These are phyloP conservation scores for Octopus sinensis DNA, from an alignment of 1,140 invertebrate genomes.

Conservation along the genomic window DNA sequence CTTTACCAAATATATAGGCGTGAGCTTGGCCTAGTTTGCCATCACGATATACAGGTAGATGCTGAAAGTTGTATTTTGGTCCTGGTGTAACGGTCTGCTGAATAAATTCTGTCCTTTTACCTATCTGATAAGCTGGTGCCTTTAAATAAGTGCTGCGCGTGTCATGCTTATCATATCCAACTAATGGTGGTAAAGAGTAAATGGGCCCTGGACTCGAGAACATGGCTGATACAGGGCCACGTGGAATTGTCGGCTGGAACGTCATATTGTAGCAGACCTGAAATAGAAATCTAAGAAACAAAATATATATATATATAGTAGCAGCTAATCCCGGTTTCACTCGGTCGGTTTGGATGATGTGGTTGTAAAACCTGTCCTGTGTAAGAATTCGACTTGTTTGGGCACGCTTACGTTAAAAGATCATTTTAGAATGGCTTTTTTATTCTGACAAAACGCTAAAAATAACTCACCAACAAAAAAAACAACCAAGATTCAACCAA, in stretches of 20 bases:
- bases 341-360: too few relatives aligned
- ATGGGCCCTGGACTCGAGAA: conserved; percentile 81
- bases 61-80: conserved; percentile 30
- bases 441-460: too few relatives aligned
- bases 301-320: too few relatives aligned
- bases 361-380: too few relatives aligned
- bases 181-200: conserved; percentile 50
- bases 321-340: too few relatives aligned
- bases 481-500: too few relatives aligned
- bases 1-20: conserved; percentile 50
- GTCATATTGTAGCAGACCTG: not conserved
- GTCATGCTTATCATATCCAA: conserved; percentile 52
- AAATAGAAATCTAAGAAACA: too few relatives aligned
- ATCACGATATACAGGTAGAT: conserved; percentile 35
- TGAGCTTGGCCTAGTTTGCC: conserved; percentile 54
- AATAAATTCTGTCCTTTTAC: conserved; percentile 50
- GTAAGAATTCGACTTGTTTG: too few relatives aligned
- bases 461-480: too few relatives aligned
- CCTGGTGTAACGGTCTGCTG: conserved; percentile 34
- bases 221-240: conserved; percentile 87
- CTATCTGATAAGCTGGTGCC: conserved; percentile 50
- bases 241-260: conserved; percentile 51
- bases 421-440: too few relatives aligned
- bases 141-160: conserved; percentile 50
- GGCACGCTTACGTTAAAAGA: too few relatives aligned